These are phyloP conservation scores for Stictonetta naevosa DNA, from an alignment of 2,113 vertebrate species.

Conservation along the genomic window DNA sequence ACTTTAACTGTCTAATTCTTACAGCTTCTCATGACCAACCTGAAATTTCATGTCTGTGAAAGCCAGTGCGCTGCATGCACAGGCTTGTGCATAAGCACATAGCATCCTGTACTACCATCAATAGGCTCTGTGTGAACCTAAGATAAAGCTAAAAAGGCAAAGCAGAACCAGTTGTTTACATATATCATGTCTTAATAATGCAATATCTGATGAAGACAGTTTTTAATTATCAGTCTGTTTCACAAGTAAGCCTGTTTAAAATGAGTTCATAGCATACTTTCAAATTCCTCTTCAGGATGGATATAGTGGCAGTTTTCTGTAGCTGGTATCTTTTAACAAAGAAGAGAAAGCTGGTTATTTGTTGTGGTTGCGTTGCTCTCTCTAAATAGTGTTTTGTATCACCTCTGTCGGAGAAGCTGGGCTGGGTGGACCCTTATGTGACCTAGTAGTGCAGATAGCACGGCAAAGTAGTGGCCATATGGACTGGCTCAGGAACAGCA, in stretches of 20 bases:
- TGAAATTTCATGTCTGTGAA: neutral
- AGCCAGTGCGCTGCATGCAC: neutral
- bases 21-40: neutral
- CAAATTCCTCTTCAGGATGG: neutral
- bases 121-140: neutral
- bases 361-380: neutral
- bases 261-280: neutral
- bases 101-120: neutral
- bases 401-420: neutral
- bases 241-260: neutral
- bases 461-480: neutral
- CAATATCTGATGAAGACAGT: neutral
- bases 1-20: neutral
- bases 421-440: neutral
- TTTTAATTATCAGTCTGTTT: neutral
- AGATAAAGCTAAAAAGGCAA: neutral
- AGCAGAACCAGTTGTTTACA: neutral
- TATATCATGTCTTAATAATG: neutral
- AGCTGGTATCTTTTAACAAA: neutral
- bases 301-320: neutral
- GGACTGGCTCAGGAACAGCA: slow-evolving; percentile 25
- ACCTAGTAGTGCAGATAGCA: neutral
- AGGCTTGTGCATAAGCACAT: no score
- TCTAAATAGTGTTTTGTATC: neutral
- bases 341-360: neutral